Conservation (phyloP, 2,888 invertebrate species). For the Crepidodera aurea region DNA sequence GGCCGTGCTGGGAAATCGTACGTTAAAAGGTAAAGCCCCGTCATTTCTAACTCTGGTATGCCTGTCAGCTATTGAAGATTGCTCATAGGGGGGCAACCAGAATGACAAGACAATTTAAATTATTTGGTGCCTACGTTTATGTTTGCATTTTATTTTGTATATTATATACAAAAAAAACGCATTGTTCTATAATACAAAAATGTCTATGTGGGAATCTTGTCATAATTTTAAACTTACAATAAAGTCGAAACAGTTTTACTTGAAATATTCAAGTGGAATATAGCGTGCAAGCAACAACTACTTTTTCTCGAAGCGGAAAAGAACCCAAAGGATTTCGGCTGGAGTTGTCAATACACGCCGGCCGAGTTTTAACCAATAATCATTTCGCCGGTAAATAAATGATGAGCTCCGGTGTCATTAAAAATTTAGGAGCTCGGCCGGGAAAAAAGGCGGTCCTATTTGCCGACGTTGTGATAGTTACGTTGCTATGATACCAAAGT, state of each 20-base stretch:
- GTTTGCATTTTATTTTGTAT: too few relatives aligned
- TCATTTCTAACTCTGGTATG: too few relatives aligned
- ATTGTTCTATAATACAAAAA: too few relatives aligned
- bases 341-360: conserved; percentile 50
- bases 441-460: conserved; percentile 44
- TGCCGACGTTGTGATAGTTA: conserved; percentile 57
- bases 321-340: conserved; percentile 24
- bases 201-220: too few relatives aligned
- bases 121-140: too few relatives aligned
- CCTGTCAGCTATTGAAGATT: too few relatives aligned
- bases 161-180: too few relatives aligned
- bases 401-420: conserved; percentile 56
- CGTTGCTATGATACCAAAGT: conserved; percentile 56
- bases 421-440: conserved; percentile 55
- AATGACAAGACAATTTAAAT: too few relatives aligned
- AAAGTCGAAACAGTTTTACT: conserved; percentile 27
- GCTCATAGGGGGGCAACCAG: too few relatives aligned
- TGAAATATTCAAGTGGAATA: conserved; percentile 46
- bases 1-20: too few relatives aligned
- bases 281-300: conserved; percentile 44
- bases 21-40: too few relatives aligned
- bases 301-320: conserved; percentile 34
- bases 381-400: conserved; percentile 59
- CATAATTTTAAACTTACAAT: conserved; percentile 5
- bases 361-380: conserved; percentile 55